phyloP scores from a whole-genome alignment of 2,113 vertebrate genomes.

The Saccopteryx leptura region DNA sequence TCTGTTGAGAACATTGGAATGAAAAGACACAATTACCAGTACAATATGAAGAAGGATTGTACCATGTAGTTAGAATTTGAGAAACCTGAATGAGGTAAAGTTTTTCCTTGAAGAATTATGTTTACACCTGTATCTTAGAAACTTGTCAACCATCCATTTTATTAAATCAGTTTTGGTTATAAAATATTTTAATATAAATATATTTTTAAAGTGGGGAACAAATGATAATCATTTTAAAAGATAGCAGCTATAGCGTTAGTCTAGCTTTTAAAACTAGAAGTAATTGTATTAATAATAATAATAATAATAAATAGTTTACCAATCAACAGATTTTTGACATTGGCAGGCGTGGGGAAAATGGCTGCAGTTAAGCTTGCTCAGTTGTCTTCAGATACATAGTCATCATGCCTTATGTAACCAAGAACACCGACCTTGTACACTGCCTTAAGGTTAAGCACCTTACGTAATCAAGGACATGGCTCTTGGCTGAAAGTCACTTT shows the following conservation, averaged over 20 bases:
- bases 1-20: not conserved
- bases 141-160: not conserved
- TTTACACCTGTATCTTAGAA: not conserved
- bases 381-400: too few species aligned
- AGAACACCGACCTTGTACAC: too few species aligned
- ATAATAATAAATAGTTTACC: not conserved
- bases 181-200: constrained; percentile 17
- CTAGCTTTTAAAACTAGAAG: not conserved
- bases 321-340: not conserved
- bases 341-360: not conserved
- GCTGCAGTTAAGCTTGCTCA: too few species aligned
- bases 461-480: too few species aligned
- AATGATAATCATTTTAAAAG: not conserved
- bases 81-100: not conserved
- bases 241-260: not conserved
- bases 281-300: not conserved
- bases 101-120: not conserved
- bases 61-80: not conserved
- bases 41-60: not conserved
- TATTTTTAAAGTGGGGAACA: not conserved
- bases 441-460: too few species aligned
- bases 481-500: too few species aligned
- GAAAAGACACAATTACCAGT: not conserved
- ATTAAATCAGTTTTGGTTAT: not conserved
- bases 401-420: too few species aligned